Base-by-base conservation (phyloP, 1,140 invertebrate species). In the Tribolium madens region DNA sequence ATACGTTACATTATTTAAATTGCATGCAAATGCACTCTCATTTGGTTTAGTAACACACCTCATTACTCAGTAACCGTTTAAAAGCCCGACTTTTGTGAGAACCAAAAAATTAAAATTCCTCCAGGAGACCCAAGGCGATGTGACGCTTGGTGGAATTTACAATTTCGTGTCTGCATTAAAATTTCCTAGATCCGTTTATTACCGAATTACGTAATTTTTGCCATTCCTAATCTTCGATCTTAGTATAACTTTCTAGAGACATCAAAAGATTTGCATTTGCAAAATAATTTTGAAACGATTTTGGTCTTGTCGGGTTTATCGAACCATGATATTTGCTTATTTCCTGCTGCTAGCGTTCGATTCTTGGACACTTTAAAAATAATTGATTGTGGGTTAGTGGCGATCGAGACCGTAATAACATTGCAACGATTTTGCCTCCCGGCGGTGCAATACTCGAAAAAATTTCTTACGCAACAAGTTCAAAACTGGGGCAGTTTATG, bases 201-300 rank as follows among this genome's bases (percentile, higher is more conserved):
- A 60, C 53, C 57, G 5, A 64, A 33, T 64, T 64, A 64, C n/a
- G 57, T 18, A 64, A 64, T 64, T 64, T 64, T 64, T 33, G n/a
- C 57, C n/a, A 33, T 33, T 33, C 26, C 57, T 14, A 33, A 13
- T 64, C 26, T 12, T 21, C 17, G 10, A 57, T 21, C 52, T 21
- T 42, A 9, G 21, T 12, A 12, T 26, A 14, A 64, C 57, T 64
- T 64, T 64, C 57, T 64, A 1, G 13, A 50, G 12, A 64, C 26
- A 12, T 64, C 21, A n/a, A 64, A 31, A 26, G 21, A 33, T 64
- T n/a, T 7, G 3, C n/a, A 33, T 64, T 64, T 12, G 57, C 9
- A 33, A 33, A 33, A 33, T 64, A 17, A 57, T 57, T 57, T 57
- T 18, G 9, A 21, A 18, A 10, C 52, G 5, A 18, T 9, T 9